Conservation (phyloP, 1,140 invertebrate genomes). For the Dreissena polymorpha region DNA sequence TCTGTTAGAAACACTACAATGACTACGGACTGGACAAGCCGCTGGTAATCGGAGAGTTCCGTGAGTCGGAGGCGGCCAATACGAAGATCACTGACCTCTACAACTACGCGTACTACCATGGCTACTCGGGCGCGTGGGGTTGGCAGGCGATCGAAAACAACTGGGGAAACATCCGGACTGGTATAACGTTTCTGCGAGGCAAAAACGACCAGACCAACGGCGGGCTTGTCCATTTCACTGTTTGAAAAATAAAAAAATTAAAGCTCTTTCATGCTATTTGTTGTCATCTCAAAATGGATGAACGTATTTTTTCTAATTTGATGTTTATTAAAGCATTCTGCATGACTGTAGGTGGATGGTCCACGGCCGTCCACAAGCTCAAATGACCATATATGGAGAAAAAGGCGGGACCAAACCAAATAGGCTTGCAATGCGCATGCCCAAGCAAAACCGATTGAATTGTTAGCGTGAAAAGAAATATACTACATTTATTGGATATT, state of each 20-base stretch:
- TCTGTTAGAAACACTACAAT: conserved; percentile 8
- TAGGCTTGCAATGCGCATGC: too few species aligned
- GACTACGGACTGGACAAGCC: conserved; percentile 77
- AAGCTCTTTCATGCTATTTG: neutral
- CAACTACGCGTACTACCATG: conserved; percentile 74
- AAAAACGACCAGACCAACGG: conserved; percentile 55
- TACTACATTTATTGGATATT: too few species aligned
- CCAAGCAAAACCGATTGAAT: too few species aligned
- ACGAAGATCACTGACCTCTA: conserved; percentile 71
- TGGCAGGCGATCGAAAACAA: conserved; percentile 78
- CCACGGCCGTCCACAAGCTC: too few species aligned
- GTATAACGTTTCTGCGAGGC: conserved; percentile 52
- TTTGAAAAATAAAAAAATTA: conserved; percentile 14
- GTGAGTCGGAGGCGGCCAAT: conserved; percentile 63
- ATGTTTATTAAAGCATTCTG: too few species aligned
- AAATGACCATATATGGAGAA: too few species aligned
- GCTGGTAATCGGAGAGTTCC: conserved; percentile 78
- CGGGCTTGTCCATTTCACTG: conserved; percentile 16
- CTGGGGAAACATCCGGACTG: conserved; percentile 71
- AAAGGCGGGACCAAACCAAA: too few species aligned
- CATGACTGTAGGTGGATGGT: too few species aligned
- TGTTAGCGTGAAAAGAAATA: too few species aligned
- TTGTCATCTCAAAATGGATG: too few species aligned
- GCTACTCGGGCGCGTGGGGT: conserved; percentile 75
- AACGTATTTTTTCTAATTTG: too few species aligned